Evolutionary conservation across 2,888 invertebrate species (phyloP), one percentile per base, ranked within the genome.

Genomic region (Philereme vetulata): DNA sequence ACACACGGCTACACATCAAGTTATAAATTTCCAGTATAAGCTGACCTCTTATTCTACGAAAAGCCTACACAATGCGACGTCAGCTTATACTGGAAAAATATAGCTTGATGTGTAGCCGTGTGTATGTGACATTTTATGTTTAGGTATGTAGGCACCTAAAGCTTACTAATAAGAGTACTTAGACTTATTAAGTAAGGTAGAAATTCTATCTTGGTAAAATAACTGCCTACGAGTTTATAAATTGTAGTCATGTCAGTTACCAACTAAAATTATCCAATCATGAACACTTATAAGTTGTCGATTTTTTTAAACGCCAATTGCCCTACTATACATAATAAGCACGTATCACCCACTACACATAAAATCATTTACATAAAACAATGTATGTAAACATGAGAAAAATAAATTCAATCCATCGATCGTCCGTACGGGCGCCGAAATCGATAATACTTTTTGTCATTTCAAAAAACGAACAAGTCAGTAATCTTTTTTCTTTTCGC

Each of bases 381-480:
- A 51, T 51, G 55, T 55, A 51, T 10, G 4, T 7, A 4, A 8
- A 43, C 8, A 49, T n/a, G 10, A 38, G 6, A 46, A 50, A 7
- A 21, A 51, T 8, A 21, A 44, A 55, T 47, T 38, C 8, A 58
- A 58, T n/a, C n/a, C n/a, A 42, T 52, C 34, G 38, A 46, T 53
- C 38, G 34, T 7, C 44, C 49, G 53, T 48, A 38, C 7, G 6
- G 49, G 50, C 50, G 40, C 48, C 32, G 51, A 58, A 57, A 52
- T 9, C 35, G 56, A 62, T 62, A 55, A 47, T 56, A 42, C 53
- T 64, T 67, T 74, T 75, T 70, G 71, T 74, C 72, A 72, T 71
- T 65, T 69, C 72, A 77, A 78, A 83, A 83, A 80, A 76, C 78
- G 78, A 80, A 81, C 74, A 70, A 77, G n/a, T n/a, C n/a, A n/a